Evolutionary conservation across 2,888 invertebrate species (phyloP).

Genomic region (Invenusta paracnida): DNA sequence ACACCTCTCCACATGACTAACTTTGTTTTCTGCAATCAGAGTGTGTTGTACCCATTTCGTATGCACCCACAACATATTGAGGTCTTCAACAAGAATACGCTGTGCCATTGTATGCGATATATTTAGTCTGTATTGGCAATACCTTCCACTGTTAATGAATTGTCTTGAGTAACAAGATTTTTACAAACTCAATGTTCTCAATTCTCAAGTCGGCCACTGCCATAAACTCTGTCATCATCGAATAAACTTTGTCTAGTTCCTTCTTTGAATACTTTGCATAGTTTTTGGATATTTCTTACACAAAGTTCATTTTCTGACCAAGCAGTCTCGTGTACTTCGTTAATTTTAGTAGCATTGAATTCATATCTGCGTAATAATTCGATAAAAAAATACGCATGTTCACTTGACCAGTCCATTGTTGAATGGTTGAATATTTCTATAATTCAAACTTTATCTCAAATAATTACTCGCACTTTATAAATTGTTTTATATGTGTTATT

Average conservation of each 20-base stretch:
- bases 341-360: conserved; percentile 15
- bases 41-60: neutral
- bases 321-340: neutral
- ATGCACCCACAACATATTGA: neutral
- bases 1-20: conserved; percentile 4
- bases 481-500: too few species aligned
- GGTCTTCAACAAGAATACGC: conserved; percentile 26
- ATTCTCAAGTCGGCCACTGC: conserved; percentile 2
- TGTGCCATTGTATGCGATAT: conserved; percentile 26
- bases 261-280: conserved; percentile 15
- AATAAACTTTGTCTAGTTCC: conserved; percentile 16
- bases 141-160: conserved; percentile 29
- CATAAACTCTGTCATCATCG: conserved; percentile 5
- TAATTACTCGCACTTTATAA: too few species aligned
- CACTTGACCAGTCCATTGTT: neutral
- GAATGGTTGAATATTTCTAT: conserved; percentile 9
- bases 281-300: conserved; percentile 6
- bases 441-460: neutral
- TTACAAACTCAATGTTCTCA: conserved; percentile 21
- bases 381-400: neutral
- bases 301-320: neutral
- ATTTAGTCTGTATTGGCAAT: conserved; percentile 3
- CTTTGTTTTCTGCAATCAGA: conserved; percentile 6
- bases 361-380: neutral
- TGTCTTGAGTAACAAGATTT: conserved; percentile 12